Base-by-base conservation (phyloP, 1,140 invertebrate genomes). In the Drosophila obscura region DNA sequence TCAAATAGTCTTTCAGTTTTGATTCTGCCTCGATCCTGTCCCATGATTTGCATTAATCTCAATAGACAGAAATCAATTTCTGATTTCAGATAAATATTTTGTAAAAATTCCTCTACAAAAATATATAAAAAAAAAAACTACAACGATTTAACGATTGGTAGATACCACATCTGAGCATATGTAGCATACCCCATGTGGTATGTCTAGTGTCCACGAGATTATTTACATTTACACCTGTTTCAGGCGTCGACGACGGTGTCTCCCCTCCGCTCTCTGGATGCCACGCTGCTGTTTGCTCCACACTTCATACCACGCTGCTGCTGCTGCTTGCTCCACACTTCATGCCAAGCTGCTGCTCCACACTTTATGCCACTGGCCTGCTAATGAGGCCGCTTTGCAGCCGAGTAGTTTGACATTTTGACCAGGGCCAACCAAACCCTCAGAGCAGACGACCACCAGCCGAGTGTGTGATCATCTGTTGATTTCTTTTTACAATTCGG, bases 221-320 rank as follows among this genome's bases (percentile, higher is more conserved):
- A 85, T 85, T 85, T 81, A 85, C 81, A 87, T 85, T 85, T 87
- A 85, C 81, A 85, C 81, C 81, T 85, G 81, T 50, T 49, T 13
- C 60, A 60, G 72, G 49, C 50, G 55, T 68, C 72, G 51, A 44
- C 69, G 57, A 58, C 51, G 44, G 31, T 11, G 31, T 35, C 31
- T 11, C 11, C 35, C 11, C 35, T 39, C 11, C 11, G 4, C 35
- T 39, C 35, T 39, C 11, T 39, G 35, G n/a, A n/a, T 16, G 28
- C 62, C 52, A 1, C 16, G 16, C 16, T 16, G 19, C 19, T 19
- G 50, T 45, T 56, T 50, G 80, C 59, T 61, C 67, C 68, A 51
- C 77, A 75, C 60, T 73, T 35, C 11, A 39, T 73, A 59, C 35
- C 68, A 73, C 69, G 44, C 55, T 39, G 35, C 35, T 16, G 28